Evolutionary conservation across 2,888 invertebrate genomes (phyloP), one percentile per base, ranked within the genome.

Genomic region (Chaetogeoica ovagalla): DNA sequence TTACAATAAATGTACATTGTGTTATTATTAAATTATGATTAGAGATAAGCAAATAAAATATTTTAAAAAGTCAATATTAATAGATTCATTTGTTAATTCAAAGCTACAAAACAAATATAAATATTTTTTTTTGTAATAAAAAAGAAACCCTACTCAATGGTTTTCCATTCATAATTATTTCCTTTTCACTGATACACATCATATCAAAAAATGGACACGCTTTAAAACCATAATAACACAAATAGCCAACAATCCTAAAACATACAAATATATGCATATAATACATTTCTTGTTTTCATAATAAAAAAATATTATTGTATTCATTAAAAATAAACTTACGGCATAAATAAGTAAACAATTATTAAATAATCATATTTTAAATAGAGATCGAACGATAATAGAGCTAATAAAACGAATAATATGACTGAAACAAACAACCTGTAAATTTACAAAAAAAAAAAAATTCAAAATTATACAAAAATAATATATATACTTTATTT

Each of bases 151-250:
- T 79, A 71, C 79, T 79, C 43, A 70, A 71, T 21, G 63, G 39
- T 79, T 79, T 79, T 23, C 79, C 79, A 57, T 79, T 79, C 13
- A 71, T 62, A 57, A 71, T 70, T 57, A 79, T 79, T 79, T 79
- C 79, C n/a, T 79, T 79, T 79, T 79, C 79, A 65, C 79, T 79
- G n/a, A 79, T 63, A 71, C 79, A 79, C 70, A 71, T 71, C 79
- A 79, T 79, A 57, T 79, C 79, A 11, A 79, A 71, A 79, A 79
- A 70, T 63, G 79, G 79, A 37, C 71, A 71, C 23, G 79, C 79
- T 63, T 79, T 79, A n/a, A 79, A 79, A 55, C 79, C 79, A 70
- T 71, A 79, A 63, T 39, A 71, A 39, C 55, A 55, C 63, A 71
- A 71, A 63, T 79, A 79, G 19, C 52, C 70, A 55, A 71, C 39